phyloP scores from a whole-genome alignment of 2,888 invertebrate species.

The Cryptophagus acutangulus region DNA sequence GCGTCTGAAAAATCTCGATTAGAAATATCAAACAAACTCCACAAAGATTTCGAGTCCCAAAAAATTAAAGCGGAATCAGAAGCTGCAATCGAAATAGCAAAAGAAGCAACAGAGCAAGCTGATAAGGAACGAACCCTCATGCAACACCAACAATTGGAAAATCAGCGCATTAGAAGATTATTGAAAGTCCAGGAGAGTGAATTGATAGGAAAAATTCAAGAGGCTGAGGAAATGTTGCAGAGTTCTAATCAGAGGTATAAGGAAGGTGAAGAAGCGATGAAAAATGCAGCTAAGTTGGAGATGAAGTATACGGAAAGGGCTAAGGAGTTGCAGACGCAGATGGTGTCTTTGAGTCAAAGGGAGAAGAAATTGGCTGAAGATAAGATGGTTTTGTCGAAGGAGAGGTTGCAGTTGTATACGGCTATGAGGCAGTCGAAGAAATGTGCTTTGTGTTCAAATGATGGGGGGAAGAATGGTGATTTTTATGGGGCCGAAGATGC shows the following conservation, averaged over 20 bases:
- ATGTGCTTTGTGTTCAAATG: slow-evolving; percentile 39
- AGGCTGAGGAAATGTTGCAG: slow-evolving; percentile 36
- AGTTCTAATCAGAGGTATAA: slow-evolving; percentile 52
- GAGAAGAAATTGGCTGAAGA: slow-evolving; percentile 60
- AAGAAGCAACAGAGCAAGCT: slow-evolving; percentile 43
- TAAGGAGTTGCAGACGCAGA: slow-evolving; percentile 55
- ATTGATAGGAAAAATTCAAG: slow-evolving; percentile 38
- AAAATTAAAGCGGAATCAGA: slow-evolving; percentile 44
- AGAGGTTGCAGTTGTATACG: slow-evolving; percentile 54
- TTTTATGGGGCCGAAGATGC: neutral
- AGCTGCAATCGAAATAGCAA: slow-evolving; percentile 45
- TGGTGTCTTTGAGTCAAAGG: slow-evolving; percentile 52
- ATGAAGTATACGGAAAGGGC: slow-evolving; percentile 54
- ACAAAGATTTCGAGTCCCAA: slow-evolving; percentile 40
- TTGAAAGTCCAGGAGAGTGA: slow-evolving; percentile 36
- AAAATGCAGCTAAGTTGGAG: slow-evolving; percentile 45
- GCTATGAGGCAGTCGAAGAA: slow-evolving; percentile 49
- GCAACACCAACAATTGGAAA: slow-evolving; percentile 37
- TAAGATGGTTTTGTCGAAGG: slow-evolving; percentile 56
- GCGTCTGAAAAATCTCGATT: slow-evolving; percentile 42
- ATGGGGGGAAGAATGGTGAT: slow-evolving; percentile 8
- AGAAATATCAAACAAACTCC: slow-evolving; percentile 41
- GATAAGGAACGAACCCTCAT: slow-evolving; percentile 42
- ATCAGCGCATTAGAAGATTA: slow-evolving; percentile 39
- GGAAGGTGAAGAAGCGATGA: slow-evolving; percentile 52